A percentile compares a stretch with the other conserved stretches of the same genome.
Evolutionary conservation across 2,888 invertebrate genomes (phyloP).

Genomic region (Acanthosepion esculentum): DNA sequence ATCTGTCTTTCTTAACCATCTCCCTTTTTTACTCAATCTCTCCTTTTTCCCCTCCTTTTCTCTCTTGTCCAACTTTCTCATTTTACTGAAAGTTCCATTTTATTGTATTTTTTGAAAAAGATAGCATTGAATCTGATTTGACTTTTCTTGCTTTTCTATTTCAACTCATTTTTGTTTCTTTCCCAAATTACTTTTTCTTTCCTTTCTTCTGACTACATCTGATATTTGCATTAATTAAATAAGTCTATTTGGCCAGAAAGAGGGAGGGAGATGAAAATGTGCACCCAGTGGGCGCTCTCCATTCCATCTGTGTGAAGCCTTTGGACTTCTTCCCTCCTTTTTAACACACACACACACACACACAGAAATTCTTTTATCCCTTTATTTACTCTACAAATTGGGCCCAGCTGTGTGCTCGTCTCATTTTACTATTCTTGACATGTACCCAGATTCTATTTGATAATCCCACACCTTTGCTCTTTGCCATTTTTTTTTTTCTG

Average conservation of each 20-base stretch:
- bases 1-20: neutral
- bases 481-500: neutral
- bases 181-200: neutral
- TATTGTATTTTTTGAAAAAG: neutral
- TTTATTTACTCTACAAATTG: conserved; percentile 13
- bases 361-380: neutral
- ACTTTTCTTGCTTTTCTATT: neutral
- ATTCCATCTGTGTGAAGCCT: neutral
- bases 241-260: conserved; percentile 4
- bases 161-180: neutral
- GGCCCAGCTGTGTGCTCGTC: neutral
- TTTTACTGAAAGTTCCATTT: neutral
- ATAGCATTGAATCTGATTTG: neutral
- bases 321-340: neutral
- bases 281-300: neutral
- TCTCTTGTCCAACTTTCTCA: neutral
- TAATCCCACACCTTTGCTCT: neutral
- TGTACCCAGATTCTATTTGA: neutral
- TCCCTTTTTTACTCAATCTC: neutral
- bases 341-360: neutral
- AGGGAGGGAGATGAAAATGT: neutral
- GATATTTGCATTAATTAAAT: conserved; percentile 19
- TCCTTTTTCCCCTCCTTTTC: conserved; percentile 1
- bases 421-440: neutral
- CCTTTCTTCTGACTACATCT: neutral